Percentiles rank a stretch among this genome's conserved stretches.
Conservation (phyloP, 2,797 vertebrate genomes). For the Phoebastria nigripes region DNA sequence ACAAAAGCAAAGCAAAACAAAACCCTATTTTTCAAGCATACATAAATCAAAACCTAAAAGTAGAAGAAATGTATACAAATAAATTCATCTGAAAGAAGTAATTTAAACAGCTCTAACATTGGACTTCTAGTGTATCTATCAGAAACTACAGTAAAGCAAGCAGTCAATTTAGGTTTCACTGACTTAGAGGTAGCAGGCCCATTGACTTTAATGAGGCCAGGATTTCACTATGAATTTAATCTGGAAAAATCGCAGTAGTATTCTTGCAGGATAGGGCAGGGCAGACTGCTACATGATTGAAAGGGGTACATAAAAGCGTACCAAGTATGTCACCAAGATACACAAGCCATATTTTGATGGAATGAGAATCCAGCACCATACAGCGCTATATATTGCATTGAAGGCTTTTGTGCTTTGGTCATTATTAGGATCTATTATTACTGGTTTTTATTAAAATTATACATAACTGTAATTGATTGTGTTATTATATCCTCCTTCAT, state of each 20-base stretch:
- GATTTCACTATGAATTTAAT: neutral
- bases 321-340: neutral
- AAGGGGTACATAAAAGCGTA: neutral
- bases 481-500: neutral
- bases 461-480: neutral
- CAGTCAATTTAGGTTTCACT: neutral
- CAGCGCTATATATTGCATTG: neutral
- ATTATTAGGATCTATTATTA: neutral
- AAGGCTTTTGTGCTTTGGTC: neutral
- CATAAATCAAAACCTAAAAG: neutral
- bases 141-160: neutral
- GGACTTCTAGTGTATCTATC: neutral
- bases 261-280: neutral
- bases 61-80: neutral
- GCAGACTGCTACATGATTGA: neutral
- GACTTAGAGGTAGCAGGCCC: neutral
- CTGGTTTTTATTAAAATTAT: conserved; percentile 28
- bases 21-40: neutral
- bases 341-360: neutral
- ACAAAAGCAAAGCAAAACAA: neutral
- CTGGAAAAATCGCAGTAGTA: neutral
- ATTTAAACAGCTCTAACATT: neutral
- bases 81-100: neutral
- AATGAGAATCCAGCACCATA: neutral
- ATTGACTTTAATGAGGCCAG: neutral